Evolutionary conservation across 1,140 invertebrate genomes (phyloP).

Genomic region (Tyrophagus putrescentiae): DNA sequence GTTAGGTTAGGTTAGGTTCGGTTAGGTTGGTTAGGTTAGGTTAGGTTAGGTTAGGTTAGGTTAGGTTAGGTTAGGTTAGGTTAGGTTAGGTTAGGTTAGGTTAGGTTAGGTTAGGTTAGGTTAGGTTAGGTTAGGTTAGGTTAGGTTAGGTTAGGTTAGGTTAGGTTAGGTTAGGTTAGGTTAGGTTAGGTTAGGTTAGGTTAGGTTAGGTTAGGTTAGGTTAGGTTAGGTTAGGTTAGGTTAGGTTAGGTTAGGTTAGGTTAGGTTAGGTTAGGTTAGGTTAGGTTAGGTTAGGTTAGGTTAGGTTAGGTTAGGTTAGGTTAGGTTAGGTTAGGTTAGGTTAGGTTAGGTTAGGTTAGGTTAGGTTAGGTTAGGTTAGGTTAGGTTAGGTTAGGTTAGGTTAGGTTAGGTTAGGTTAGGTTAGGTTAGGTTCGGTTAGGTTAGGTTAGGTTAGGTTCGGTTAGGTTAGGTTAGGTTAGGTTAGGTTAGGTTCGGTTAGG

Average conservation of each 20-base stretch:
- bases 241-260: constrained; percentile 27
- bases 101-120: constrained; percentile 30
- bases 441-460: constrained; percentile 27
- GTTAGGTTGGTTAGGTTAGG: constrained; percentile 27
- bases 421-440: constrained; percentile 26
- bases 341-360: constrained; percentile 27
- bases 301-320: constrained; percentile 27
- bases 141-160: constrained; percentile 28
- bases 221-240: constrained; percentile 27
- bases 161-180: constrained; percentile 29
- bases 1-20: constrained; percentile 27
- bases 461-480: constrained; percentile 28
- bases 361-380: constrained; percentile 25
- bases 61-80: constrained; percentile 29
- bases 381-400: constrained; percentile 26
- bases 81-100: constrained; percentile 31
- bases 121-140: constrained; percentile 32
- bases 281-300: constrained; percentile 23
- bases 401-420: constrained; percentile 27
- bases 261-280: constrained; percentile 27
- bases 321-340: constrained; percentile 26
- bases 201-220: constrained; percentile 27
- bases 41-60: constrained; percentile 28
- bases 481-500: constrained; percentile 28
- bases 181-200: constrained; percentile 29